phyloP scores from a whole-genome alignment of 2,113 vertebrate genomes.

The Cettia cetti region DNA sequence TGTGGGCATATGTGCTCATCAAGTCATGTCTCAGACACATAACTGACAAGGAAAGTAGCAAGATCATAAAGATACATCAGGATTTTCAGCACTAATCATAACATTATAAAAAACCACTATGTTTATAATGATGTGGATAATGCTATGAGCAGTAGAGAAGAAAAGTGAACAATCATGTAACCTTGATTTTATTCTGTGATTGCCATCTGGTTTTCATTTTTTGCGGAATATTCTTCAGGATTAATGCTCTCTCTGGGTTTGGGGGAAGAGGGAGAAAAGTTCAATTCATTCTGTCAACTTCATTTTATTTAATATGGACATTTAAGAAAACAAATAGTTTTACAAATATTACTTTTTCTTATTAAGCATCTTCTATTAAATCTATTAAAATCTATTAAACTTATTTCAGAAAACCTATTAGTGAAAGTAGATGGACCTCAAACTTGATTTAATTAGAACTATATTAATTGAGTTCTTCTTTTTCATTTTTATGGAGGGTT shows the following conservation, averaged over 20 bases:
- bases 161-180: conserved; percentile 34
- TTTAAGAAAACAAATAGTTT: neutral
- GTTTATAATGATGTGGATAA: neutral
- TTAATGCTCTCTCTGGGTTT: neutral
- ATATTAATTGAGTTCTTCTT: neutral
- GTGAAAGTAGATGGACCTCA: neutral
- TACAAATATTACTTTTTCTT: neutral
- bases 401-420: neutral
- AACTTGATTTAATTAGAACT: neutral
- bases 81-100: conserved; percentile 7
- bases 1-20: neutral
- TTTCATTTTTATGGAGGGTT: neutral
- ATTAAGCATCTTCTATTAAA: neutral
- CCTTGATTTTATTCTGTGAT: conserved; percentile 1
- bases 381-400: neutral
- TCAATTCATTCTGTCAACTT: neutral
- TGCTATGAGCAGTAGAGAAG: neutral
- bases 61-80: conserved; percentile 30
- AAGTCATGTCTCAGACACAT: neutral
- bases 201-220: conserved; percentile 9
- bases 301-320: neutral
- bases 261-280: neutral
- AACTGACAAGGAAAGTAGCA: conserved; percentile 39
- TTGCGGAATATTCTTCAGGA: neutral
- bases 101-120: neutral